phyloP scores from a whole-genome alignment of 2,113 vertebrate genomes.

The Rhea pennata region DNA sequence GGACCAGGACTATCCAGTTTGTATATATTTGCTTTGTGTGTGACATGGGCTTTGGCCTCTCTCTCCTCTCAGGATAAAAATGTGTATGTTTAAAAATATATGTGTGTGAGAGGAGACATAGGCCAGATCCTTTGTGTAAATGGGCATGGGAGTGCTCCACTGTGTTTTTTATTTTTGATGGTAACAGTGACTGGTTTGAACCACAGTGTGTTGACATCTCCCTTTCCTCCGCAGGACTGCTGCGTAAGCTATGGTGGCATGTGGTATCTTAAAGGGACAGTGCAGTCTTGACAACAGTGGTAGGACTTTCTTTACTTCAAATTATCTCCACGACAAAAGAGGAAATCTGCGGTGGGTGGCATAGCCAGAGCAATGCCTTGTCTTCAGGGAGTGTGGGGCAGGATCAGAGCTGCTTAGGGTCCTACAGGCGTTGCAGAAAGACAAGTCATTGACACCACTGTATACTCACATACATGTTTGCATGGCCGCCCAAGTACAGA shows the following conservation, averaged over 20 bases:
- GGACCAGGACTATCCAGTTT: no score
- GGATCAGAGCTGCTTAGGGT: constrained; percentile 23
- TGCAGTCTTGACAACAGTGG: constrained; percentile 89
- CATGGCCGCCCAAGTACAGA: background rate
- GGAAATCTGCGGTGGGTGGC: constrained; percentile 1
- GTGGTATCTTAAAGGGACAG: constrained; percentile 98
- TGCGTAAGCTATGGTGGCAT: constrained; percentile 91
- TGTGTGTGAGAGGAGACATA: background rate
- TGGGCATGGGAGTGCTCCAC: no score
- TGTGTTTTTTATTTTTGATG: no score
- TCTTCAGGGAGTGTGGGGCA: constrained; percentile 1
- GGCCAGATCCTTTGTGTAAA: background rate
- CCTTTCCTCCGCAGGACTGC: constrained; percentile 86
- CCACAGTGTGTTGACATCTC: background rate
- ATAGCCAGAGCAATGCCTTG: background rate
- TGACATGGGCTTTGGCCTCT: background rate
- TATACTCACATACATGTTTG: background rate
- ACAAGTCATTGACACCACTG: background rate
- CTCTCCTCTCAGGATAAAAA: background rate
- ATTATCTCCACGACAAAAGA: background rate
- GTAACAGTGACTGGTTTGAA: no score
- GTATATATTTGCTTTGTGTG: no score
- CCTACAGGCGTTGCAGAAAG: background rate
- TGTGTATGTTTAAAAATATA: no score
- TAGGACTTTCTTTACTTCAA: background rate